Evolutionary conservation across 2,888 invertebrate genomes (phyloP), one percentile per base, ranked within the genome.

Genomic region (Thecophora atra): DNA sequence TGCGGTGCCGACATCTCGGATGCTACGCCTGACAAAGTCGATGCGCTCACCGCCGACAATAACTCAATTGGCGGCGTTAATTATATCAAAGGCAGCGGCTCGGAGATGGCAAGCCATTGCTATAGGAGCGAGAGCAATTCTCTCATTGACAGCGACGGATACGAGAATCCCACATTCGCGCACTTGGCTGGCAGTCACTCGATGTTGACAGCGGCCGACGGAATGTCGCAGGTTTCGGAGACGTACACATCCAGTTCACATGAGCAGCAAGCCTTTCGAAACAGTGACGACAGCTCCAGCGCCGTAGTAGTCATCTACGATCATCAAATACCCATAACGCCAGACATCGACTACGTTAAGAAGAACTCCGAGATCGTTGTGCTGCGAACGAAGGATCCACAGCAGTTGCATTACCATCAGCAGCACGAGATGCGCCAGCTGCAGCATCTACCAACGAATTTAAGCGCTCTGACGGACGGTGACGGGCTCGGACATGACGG

Each of bases 281-380:
- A 78, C 52, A 79, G 78, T 44, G 71, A 70, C 30, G 26, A 58
- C 26, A 82, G 77, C 77, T 78, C 80, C 64, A 82, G 83, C 72
- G 82, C 81, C 56, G 83, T 85, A n/a, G 84, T 85, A 24, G 85
- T 85, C 51, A 86, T 85, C 74, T 85, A 85, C 72, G 85, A 86
- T 76, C 85, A 85, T 72, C 85, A 84, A 69, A 85, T 84, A 30
- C 83, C 85, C 54, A 83, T 82, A 26, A 82, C 85, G 52, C 84
- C 83, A 52, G 86, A 86, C 72, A 82, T 85, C 66, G 86, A 86
- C 75, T 87, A 86, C 77, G 80, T 82, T 5, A 84, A 83, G 71
- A 84, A 87, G 76, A 85, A 87, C 74, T 85, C 87, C 0, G 86
- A 87, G 76, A 85, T 87, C 72, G 86, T 87, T 62, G 79, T 85